Conservation (phyloP, 2,113 vertebrate genomes). For the Dipodomys ordii region DNA sequence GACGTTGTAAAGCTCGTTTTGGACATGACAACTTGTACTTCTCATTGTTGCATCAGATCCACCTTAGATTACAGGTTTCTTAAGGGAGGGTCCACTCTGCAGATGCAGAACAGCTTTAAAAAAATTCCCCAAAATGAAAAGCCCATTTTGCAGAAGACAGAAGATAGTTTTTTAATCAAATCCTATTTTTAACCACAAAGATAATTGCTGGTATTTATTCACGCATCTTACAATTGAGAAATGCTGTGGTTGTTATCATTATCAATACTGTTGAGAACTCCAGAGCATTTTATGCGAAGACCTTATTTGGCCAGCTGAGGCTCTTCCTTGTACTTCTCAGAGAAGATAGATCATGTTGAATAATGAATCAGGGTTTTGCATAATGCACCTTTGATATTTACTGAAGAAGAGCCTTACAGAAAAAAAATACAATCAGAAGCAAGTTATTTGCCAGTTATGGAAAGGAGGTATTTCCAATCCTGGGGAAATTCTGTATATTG, state of each 20-base stretch:
- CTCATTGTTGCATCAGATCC: too few species aligned
- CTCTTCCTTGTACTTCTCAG: conserved; percentile 18
- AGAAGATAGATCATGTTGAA: conserved; percentile 30
- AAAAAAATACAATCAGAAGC: conserved; percentile 26
- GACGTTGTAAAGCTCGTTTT: too few species aligned
- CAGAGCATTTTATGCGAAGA: neutral
- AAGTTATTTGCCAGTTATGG: neutral
- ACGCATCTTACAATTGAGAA: neutral
- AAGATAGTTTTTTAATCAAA: neutral
- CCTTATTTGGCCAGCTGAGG: neutral
- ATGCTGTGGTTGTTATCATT: neutral
- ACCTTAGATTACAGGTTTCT: too few species aligned
- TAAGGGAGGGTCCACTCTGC: neutral
- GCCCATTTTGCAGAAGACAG: too few species aligned
- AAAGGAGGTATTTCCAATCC: neutral
- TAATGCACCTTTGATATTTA: conserved; percentile 35
- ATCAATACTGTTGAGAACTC: neutral
- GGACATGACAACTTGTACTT: too few species aligned
- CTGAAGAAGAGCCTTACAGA: conserved; percentile 38
- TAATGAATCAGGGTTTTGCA: neutral
- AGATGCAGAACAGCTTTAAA: neutral
- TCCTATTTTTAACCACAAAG: conserved; percentile 1
- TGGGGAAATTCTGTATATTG: neutral
- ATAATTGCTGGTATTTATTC: conserved; percentile 12
- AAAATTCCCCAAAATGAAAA: neutral